phyloP scores from a whole-genome alignment of 1,140 invertebrate genomes.

The Ceratosolen solmsi region DNA sequence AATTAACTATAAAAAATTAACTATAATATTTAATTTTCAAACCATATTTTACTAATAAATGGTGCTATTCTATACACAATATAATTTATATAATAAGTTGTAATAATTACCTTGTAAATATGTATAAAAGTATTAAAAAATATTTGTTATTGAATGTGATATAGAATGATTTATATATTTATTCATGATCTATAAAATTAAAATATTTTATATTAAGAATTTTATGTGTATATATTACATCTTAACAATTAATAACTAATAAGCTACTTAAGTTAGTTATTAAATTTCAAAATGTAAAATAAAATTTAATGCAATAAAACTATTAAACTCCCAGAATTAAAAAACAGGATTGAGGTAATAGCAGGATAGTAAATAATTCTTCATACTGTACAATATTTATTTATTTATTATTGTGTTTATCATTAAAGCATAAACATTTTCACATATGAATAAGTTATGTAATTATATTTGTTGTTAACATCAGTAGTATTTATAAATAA shows the following conservation, averaged over 20 bases:
- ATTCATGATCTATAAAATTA: constrained; percentile 21
- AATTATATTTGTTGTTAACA: constrained; percentile 45
- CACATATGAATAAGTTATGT: constrained; percentile 38
- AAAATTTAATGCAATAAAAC: constrained; percentile 2
- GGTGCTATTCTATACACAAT: constrained; percentile 25
- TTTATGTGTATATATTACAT: background rate
- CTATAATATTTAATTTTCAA: constrained; percentile 25
- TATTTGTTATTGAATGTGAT: constrained; percentile 30
- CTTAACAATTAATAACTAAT: constrained; percentile 15
- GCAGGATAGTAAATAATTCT: background rate
- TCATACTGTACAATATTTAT: constrained; percentile 41
- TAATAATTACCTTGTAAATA: constrained; percentile 44
- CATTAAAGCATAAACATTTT: constrained; percentile 49
- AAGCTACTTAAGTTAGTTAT: background rate
- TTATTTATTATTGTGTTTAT: constrained; percentile 53
- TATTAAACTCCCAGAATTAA: background rate
- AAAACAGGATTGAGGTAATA: constrained; percentile 4
- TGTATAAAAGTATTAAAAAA: constrained; percentile 39
- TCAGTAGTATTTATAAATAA: constrained; percentile 47
- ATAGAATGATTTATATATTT: constrained; percentile 41
- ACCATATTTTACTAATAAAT: constrained; percentile 4
- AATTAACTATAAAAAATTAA: background rate
- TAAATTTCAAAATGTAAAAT: constrained; percentile 23
- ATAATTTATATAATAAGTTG: constrained; percentile 24
- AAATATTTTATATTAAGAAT: constrained; percentile 8